Base-by-base conservation (phyloP, 92 coral and sea anemone genomes). In the Virgularia gustaviana region DNA sequence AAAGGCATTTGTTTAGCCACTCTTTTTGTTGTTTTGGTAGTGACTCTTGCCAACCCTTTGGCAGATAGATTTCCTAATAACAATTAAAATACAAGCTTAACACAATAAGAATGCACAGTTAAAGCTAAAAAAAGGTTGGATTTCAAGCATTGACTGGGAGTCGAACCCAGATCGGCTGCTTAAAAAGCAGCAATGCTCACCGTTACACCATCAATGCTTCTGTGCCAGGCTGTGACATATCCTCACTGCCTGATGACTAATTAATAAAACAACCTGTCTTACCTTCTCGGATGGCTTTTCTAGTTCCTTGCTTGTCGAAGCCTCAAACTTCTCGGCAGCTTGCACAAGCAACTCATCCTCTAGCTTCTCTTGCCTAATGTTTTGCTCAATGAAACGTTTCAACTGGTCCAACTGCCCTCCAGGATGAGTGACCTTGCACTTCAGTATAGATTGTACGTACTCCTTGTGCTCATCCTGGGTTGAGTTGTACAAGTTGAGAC, bases 331-430 rank as follows among this genome's bases (percentile, higher is more conserved):
- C 5, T 31, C 47, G 4, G 25, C 71, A 64, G 45, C 11, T 39
- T 36, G 19, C n/a, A 64, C 28, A 24, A 64, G 22, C 18, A 32
- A 64, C 8, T 19, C 33, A 1, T 64, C 55, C 16, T 64, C 71
- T 37, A 8, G 47, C 71, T 13, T 34, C 25, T 49, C 16, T 31
- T 64, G 9, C 19, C 22, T 16, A 23, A 64, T 11, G 24, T 37
- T 34, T 25, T 33, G 45, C 51, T 41, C n/a, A 41, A 41, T 41
- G 47, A 41, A 41, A 9, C 47, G 47, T 12, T 64, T 64, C 43
- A 64, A 36, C 28, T 32, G 18, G 55, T 64, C 71, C 57, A 64
- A 36, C 13, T 38, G 71, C 45, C 51, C 71, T 5, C 72, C 72
- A 64, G 72, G 72, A 37, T 64, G 72, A n/a, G 54, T 63, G 27